Evolutionary conservation across 2,113 vertebrate genomes (phyloP).

Genomic region (Ariopsis seemanni): DNA sequence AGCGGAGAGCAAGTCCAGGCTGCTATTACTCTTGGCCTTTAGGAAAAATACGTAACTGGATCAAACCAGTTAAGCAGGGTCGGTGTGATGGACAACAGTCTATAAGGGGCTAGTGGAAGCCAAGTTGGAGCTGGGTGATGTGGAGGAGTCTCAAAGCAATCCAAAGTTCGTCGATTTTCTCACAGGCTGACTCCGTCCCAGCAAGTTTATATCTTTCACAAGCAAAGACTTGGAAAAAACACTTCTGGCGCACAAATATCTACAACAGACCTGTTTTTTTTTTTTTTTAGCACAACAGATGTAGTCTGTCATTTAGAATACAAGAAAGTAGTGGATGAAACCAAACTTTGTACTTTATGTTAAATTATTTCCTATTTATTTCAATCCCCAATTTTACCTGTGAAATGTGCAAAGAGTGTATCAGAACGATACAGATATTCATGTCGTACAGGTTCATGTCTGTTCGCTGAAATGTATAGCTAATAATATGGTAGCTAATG

Average conservation of each 20-base stretch:
- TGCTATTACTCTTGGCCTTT: conserved; percentile 9
- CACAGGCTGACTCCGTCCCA: not conserved
- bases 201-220: conserved; percentile 6
- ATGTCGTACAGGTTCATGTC: conserved; percentile 19
- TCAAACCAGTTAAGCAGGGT: conserved; percentile 3
- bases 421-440: conserved; percentile 26
- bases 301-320: conserved; percentile 49
- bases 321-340: conserved; percentile 42
- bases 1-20: conserved; percentile 5
- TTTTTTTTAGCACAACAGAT: conserved; percentile 40
- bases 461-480: conserved; percentile 3
- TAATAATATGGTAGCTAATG: conserved; percentile 9
- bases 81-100: not conserved
- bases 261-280: conserved; percentile 7
- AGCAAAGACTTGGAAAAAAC: conserved; percentile 15
- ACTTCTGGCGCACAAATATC: conserved; percentile 20
- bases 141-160: not conserved
- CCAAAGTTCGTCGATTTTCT: not conserved
- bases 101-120: not conserved
- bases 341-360: conserved; percentile 55
- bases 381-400: conserved; percentile 55
- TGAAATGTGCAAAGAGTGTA: conserved; percentile 50
- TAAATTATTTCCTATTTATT: conserved; percentile 75
- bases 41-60: not conserved
- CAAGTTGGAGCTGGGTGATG: not conserved